Base-by-base conservation (phyloP, 2,888 invertebrate species). In the Troides aeacus region DNA sequence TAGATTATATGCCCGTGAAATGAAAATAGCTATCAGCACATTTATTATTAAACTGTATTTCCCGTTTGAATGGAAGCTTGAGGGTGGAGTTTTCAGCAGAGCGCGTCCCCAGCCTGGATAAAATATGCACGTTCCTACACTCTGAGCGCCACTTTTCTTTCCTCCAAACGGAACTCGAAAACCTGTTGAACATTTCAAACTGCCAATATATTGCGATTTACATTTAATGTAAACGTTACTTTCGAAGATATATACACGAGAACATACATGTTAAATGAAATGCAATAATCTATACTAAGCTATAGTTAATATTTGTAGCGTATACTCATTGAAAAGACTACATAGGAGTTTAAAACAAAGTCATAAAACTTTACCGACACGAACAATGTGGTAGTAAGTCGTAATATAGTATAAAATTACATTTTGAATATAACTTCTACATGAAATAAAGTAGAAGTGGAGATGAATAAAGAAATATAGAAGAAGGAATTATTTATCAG, bases 121-220 rank as follows among this genome's bases (percentile, higher is more conserved):
- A 89, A 89, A 88, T 88, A 90, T 90, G 88, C 85, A 89, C 84
- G 83, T 82, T 78, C 73, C 74, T 74, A 82, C 79, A 85, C 83
- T 79, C 79, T 73, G 79, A 82, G 80, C 83, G 81, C 79, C 83
- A 81, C 79, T 79, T 74, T 74, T 57, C 78, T 74, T 80, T 81
- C 79, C 76, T 72, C 39, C 39, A 73, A 69, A 73, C 68, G 72
- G 78, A 83, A 86, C 82, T 86, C 84, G 76, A 72, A 74, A 80
- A 85, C 84, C 84, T 84, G 85, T 84, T 86, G 85, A 84, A 80
- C 81, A 82, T 78, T 85, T 80, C 69, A 68, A 77, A 82, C 83
- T 58, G 68, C 83, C 83, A 79, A 69, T 73, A 67, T 66, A 72
- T 65, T 64, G 56, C 10, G 10, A 24, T 17, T 15, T 21, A n/a